Evolutionary conservation across 1,140 invertebrate species (phyloP), one percentile per base, ranked within the genome.

Genomic region (Brevipalpus yothersi): DNA sequence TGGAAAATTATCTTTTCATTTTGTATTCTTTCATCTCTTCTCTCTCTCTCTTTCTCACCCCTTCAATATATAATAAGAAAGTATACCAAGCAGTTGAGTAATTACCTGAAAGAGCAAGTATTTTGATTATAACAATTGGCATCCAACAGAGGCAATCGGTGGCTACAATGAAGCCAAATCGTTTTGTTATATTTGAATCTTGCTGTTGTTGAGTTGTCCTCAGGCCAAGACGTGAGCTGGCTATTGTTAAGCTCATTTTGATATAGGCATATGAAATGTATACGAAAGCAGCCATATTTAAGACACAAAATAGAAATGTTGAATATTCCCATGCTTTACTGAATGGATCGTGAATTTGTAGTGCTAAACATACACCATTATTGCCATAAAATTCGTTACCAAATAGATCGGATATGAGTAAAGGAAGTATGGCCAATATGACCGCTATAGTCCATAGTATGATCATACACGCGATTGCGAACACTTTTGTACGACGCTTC

Each of bases 141-240:
- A 45, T 67, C 66, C 83, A 85, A 66, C 83, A 85, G 23, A 78
- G 66, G n/a, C 75, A 76, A 67, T 85, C 79, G 0, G 81, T 82
- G 17, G 82, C 68, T 1, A 84, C 80, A 58, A 86, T 84, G 61
- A 84, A 76, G 63, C 82, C 82, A 67, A 84, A 83, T 60, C 82
- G 72, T 12, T 80, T 68, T 2, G 79, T 80, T 65, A 84, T 64
- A 11, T 79, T 67, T 82, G 79, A 40, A 74, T 79, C 70, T 80
- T 81, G 43, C 73, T 72, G 41, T 15, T 55, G 40, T 75, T 71
- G 31, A 74, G 76, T 70, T 66, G 40, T 79, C 72, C 53, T 78
- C 77, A 54, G 77, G 75, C 63, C 75, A 70, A 60, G 79, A 70
- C 17, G 79, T 79, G 64, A 75, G 71, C 68, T 75, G 76, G 65